Conservation (phyloP, 2,888 invertebrate species). For the Microchrysa polita region DNA sequence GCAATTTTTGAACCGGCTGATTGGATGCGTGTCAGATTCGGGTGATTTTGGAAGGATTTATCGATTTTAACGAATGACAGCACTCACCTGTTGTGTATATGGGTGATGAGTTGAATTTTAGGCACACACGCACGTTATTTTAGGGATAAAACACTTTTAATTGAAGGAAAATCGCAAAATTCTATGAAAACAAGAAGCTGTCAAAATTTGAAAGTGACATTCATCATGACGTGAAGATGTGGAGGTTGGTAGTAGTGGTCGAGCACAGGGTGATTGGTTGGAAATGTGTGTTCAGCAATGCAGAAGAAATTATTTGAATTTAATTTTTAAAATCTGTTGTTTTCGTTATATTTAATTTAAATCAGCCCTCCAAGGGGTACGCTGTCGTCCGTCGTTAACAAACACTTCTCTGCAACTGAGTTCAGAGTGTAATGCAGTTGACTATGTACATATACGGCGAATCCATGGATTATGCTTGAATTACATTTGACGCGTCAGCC, state of each 20-base stretch:
- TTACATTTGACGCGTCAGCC: too few species aligned
- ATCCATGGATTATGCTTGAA: too few species aligned
- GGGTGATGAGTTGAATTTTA: background rate
- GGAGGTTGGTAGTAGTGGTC: background rate
- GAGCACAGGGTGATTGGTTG: background rate
- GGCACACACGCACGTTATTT: background rate
- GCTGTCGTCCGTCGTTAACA: too few species aligned
- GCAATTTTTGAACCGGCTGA: conserved; percentile 23
- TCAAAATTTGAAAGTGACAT: conserved; percentile 43
- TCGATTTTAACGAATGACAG: conserved; percentile 27
- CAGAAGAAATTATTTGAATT: too few species aligned
- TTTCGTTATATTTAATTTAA: too few species aligned
- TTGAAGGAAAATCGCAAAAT: conserved; percentile 16
- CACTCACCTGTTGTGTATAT: conserved; percentile 28
- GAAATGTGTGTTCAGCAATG: too few species aligned
- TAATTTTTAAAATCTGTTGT: too few species aligned
- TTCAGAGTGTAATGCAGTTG: too few species aligned
- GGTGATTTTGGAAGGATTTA: background rate
- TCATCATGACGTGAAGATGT: background rate
- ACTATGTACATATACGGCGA: too few species aligned
- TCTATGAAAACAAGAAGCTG: conserved; percentile 19
- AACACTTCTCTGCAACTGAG: too few species aligned
- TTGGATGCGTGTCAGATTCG: conserved; percentile 16
- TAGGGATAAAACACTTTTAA: conserved; percentile 23
- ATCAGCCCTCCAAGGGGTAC: too few species aligned